Evolutionary conservation across 2,888 invertebrate genomes (phyloP), one percentile per base, ranked within the genome.

Genomic region (Ichneumon xanthorius): DNA sequence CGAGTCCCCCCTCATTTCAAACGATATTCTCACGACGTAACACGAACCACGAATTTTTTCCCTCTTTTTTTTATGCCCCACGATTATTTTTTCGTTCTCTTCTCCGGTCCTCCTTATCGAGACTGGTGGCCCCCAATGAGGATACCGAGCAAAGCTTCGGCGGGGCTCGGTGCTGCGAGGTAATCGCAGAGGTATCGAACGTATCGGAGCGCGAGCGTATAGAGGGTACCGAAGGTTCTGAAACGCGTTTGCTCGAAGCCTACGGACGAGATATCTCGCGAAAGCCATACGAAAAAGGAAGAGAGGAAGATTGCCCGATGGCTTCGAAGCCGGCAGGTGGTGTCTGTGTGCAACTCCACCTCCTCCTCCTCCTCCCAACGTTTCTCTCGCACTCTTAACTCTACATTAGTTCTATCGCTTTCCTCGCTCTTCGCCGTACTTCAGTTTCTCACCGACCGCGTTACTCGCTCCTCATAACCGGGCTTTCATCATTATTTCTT

Each of bases 401-500:
- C 22, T 3, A 14, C 19, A 68, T 68, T 68, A 22, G 14, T 26
- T 50, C 26, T 48, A 50, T 53, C 48, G 45, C 63, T 33, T 76
- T 53, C 65, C 65, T 75, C 53, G 30, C 70, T 80, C 79, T 45
- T 70, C 37, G 48, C 37, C 63, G 45, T 78, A 65, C 22, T 68
- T 58, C 72, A 67, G 61, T 72, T 67, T 80, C 70, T 30, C 71
- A 48, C 73, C 67, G 45, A 30, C 72, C 68, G 58, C 72, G 61
- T 40, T 73, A 26, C 88, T 70, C 79, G 68, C 79, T 79, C 86
- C 45, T 75, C 48, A 45, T 48, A 75, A 40, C 61, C 45, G 45
- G 80, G 86, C 85, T 88, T 88, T 90, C 89, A 91, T 90, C 90
- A 89, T 91, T 89, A 90, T 40, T 89, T 90, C 90, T 91, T 92